Evolutionary conservation across 2,888 invertebrate genomes (phyloP).

Genomic region (Parnassius orleans): DNA sequence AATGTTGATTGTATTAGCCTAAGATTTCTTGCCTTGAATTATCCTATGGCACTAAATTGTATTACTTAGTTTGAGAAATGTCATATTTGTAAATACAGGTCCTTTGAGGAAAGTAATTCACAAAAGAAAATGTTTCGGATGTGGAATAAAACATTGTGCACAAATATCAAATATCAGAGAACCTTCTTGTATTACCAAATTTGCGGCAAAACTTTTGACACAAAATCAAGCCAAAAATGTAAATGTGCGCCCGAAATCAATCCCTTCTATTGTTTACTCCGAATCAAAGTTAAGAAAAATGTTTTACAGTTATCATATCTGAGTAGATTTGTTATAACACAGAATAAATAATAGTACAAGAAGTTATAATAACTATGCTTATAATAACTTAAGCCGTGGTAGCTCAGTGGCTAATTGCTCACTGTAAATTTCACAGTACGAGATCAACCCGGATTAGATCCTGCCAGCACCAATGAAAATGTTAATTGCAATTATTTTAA

Average conservation of each 20-base stretch:
- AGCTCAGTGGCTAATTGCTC: too few relatives aligned
- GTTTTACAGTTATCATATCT: conserved; percentile 16
- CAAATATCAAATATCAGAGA: conserved; percentile 24
- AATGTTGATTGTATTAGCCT: too few relatives aligned
- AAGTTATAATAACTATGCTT: neutral
- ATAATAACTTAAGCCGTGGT: too few relatives aligned
- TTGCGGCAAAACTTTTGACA: conserved; percentile 21
- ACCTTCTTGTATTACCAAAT: conserved; percentile 24
- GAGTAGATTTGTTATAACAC: conserved; percentile 1
- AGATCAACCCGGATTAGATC: too few relatives aligned
- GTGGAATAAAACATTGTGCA: conserved; percentile 18
- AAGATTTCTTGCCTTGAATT: too few relatives aligned
- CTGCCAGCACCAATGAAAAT: too few relatives aligned
- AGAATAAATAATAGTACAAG: too few relatives aligned
- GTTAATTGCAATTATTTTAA: too few relatives aligned
- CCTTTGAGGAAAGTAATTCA: conserved; percentile 15
- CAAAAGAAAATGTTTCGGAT: conserved; percentile 14
- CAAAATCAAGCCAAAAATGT: conserved; percentile 21
- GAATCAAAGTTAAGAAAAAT: conserved; percentile 13
- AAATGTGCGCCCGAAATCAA: conserved; percentile 20
- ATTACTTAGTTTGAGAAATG: neutral
- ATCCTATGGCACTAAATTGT: neutral
- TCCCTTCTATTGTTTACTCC: conserved; percentile 17
- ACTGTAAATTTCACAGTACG: too few relatives aligned
- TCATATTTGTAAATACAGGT: neutral